A percentile compares a stretch with the other conserved stretches of the same genome.
phyloP scores from a whole-genome alignment of 2,797 vertebrate genomes.

The Zenarchopterus dispar region DNA sequence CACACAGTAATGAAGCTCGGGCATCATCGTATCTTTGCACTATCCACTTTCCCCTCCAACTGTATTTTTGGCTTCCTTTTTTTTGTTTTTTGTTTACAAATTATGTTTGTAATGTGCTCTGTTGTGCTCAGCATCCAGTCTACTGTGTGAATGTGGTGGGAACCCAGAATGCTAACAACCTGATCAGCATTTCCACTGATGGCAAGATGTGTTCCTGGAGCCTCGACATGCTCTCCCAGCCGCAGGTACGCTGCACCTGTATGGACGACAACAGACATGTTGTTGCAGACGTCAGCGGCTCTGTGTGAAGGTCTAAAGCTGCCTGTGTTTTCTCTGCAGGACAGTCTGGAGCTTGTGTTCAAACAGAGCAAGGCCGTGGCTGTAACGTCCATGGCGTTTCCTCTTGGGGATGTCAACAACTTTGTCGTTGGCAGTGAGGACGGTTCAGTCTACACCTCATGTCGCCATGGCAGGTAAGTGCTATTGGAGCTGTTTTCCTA shows the following conservation, averaged over 20 bases:
- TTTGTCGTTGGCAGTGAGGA: conserved; percentile 99
- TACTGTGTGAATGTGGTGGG: conserved; percentile 98
- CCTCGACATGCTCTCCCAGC: conserved; percentile 98
- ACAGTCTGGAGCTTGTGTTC: conserved; percentile 97
- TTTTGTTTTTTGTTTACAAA: neutral
- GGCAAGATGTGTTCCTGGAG: conserved; percentile 99
- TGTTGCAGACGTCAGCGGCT: neutral
- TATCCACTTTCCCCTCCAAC: neutral
- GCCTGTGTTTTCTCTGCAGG: conserved; percentile 75
- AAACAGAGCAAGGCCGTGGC: conserved; percentile 98
- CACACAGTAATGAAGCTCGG: conserved; percentile 63
- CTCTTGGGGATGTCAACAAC: conserved; percentile 97
- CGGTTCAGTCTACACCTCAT: conserved; percentile 97
- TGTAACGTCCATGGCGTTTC: conserved; percentile 98
- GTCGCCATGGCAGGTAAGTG: conserved; percentile 93
- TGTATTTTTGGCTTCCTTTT: neutral
- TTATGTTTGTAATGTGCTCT: conserved; percentile 1
- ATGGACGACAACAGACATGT: neutral
- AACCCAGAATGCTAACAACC: conserved; percentile 96
- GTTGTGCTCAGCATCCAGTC: conserved; percentile 89
- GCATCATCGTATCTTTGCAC: too few species aligned
- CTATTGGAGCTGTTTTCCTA: neutral
- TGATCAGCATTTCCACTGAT: conserved; percentile 98
- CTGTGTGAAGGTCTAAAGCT: conserved; percentile 8
- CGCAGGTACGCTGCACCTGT: conserved; percentile 83